Evolutionary conservation across 2,113 vertebrate species (phyloP).

Genomic region (Sardina pilchardus): DNA sequence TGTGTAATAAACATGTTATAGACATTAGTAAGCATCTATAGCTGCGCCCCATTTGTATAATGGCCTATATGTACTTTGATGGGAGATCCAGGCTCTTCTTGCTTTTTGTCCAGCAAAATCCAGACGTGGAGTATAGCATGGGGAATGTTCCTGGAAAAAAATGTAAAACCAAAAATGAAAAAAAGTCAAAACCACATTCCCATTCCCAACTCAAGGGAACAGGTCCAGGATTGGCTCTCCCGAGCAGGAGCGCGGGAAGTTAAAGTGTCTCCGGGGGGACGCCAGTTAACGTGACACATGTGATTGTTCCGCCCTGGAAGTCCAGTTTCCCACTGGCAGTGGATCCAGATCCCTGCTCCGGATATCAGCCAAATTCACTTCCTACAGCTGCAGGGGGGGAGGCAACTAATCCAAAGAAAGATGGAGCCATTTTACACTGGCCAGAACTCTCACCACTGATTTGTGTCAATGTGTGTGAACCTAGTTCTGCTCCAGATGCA

Average conservation of each 20-base stretch:
- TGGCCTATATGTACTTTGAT: neutral
- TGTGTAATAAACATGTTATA: conserved; percentile 8
- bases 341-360: conserved; percentile 19
- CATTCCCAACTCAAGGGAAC: neutral
- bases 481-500: neutral
- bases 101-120: neutral
- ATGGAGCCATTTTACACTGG: neutral
- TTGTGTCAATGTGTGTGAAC: neutral
- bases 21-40: neutral
- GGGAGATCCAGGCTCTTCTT: neutral
- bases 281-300: conserved; percentile 30
- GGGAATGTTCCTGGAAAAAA: neutral
- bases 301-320: conserved; percentile 28
- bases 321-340: conserved; percentile 24
- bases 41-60: neutral
- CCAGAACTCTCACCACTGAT: neutral
- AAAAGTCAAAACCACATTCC: neutral
- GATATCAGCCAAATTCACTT: conserved; percentile 45
- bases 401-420: neutral
- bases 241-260: neutral
- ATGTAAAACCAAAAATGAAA: neutral
- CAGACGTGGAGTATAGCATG: too few relatives aligned
- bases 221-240: neutral
- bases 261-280: conserved; percentile 23
- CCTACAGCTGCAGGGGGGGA: conserved; percentile 23